Evolutionary conservation across 2,888 invertebrate genomes (phyloP), one percentile per base, ranked within the genome.

Genomic region (Conchocele bisecta): DNA sequence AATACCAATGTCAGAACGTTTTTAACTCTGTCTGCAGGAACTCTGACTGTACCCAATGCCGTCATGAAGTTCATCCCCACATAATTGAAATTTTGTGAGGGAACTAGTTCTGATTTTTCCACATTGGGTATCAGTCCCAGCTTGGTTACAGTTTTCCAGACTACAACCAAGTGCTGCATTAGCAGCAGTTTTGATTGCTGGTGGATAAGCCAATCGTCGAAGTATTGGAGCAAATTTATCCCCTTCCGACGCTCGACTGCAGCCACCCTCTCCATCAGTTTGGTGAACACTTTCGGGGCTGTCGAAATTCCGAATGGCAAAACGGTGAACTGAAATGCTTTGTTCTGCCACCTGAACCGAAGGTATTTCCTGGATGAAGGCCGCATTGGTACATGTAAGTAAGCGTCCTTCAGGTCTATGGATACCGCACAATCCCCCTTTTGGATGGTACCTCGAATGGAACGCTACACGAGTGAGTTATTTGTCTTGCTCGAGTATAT

Each of bases 61-160:
- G 51, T 58, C 2, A 2, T 22, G 35, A 48, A 66, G n/a, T 42
- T 41, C 22, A 57, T 39, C 17, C 58, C 60, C 13, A 67, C 35
- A 33, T 54, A 67, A 7, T 24, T 22, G 33, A 59, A 67, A 35
- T 67, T 41, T 56, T 67, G 67, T 22, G 67, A 67, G 7, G 67
- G 46, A 20, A 28, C 29, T 13, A 67, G 13, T 1, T 67, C 60
- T 9, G 68, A 68, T 24, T 68, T 56, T 44, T 68, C 60, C 20
- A 31, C 20, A 13, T 41, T 42, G 24, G 48, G 29, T 3, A 46
- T 24, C 13, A 59, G 48, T 2, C 60, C 68, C 1, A 56, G 56
- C 4, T 22, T 24, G 3, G 22, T 17, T 4, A 35, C 29, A 24
- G 35, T 15, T 17, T 35, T 6, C 13, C 22, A 15, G 4, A 17